Evolutionary conservation across 2,113 vertebrate genomes (phyloP).

Genomic region (Datnioides undecimradiatus): DNA sequence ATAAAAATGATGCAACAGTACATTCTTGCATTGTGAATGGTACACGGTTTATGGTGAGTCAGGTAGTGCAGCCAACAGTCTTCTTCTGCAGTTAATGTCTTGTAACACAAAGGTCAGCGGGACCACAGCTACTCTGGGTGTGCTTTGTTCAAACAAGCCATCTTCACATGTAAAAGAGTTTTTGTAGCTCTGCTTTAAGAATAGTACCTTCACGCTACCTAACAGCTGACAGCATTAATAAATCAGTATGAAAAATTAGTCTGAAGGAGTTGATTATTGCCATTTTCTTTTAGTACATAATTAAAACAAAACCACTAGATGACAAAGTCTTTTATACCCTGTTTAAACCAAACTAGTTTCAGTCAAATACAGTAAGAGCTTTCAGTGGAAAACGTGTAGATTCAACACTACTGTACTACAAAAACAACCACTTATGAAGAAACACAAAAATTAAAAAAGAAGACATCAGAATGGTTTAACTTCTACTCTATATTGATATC

Average conservation of each 20-base stretch:
- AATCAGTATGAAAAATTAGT: constrained; percentile 88
- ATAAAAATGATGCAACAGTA: constrained; percentile 70
- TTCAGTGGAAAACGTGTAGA: constrained; percentile 79
- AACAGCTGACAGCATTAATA: constrained; percentile 76
- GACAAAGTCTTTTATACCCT: constrained; percentile 94
- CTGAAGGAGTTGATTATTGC: constrained; percentile 92
- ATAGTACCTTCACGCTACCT: constrained; percentile 90
- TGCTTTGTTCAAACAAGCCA: constrained; percentile 91
- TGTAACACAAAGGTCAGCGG: constrained; percentile 82
- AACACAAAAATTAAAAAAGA: constrained; percentile 66
- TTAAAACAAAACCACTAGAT: constrained; percentile 90
- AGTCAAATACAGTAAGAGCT: constrained; percentile 84
- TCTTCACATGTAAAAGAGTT: constrained; percentile 50
- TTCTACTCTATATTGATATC: constrained; percentile 83
- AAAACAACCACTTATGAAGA: constrained; percentile 61
- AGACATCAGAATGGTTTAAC: constrained; percentile 76
- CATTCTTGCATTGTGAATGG: constrained; percentile 67
- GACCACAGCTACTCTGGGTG: constrained; percentile 87
- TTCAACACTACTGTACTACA: constrained; percentile 70
- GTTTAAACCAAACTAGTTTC: constrained; percentile 87
- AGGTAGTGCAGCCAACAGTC: constrained; percentile 87
- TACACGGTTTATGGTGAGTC: constrained; percentile 85
- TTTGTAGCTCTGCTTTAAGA: constrained; percentile 25
- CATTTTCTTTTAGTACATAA: constrained; percentile 84
- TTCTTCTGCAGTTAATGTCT: constrained; percentile 81